Base-by-base conservation (phyloP, 2,888 invertebrate species). In the Uropetala carovei region DNA sequence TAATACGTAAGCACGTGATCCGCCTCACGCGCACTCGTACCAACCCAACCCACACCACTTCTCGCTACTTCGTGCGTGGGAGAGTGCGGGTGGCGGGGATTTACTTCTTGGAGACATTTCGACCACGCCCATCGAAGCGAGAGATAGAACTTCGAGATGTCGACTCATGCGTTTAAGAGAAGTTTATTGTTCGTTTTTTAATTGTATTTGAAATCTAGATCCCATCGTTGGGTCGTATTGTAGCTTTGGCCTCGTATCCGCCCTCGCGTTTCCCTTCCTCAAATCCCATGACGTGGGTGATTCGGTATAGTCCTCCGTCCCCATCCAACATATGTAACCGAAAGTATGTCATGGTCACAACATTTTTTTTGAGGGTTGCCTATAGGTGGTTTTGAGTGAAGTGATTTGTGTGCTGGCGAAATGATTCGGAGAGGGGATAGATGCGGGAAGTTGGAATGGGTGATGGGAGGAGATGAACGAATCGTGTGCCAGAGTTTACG, bases 101-200 rank as follows among this genome's bases (percentile, higher is more conserved):
- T 75, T 75, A 75, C 27, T 75, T 75, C 75, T 75, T 75, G 75
- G 75, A 22, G 22, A 75, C 68, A n/a, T 68, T 5, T 68, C n/a
- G 68, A 68, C 75, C 75, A 75, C 75, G 75, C 75, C 75, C 75
- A 75, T 75, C 75, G 13, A n/a, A 16, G 75, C n/a, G 27, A 75
- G 68, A n/a, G 22, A 68, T 22, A 75, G 27, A 75, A 10, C 22
- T 43, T 1, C 43, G 43, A 43, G 43, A 43, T 43, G 5, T 43
- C 43, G 43, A 43, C 43, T 43, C 43, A 43, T 43, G 5, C 3
- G 43, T 43, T 43, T 43, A 43, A 43, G 1, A 43, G 43, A 43
- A 43, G 5, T 43, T 43, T 43, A 5, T 43, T 43, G 43, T 43
- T 1, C n/a, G n/a, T n/a, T 43, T 43, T 43, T 43, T 1, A 43